Base-by-base conservation (phyloP, 2,797 vertebrate genomes). In the Notolabrus celidotus region DNA sequence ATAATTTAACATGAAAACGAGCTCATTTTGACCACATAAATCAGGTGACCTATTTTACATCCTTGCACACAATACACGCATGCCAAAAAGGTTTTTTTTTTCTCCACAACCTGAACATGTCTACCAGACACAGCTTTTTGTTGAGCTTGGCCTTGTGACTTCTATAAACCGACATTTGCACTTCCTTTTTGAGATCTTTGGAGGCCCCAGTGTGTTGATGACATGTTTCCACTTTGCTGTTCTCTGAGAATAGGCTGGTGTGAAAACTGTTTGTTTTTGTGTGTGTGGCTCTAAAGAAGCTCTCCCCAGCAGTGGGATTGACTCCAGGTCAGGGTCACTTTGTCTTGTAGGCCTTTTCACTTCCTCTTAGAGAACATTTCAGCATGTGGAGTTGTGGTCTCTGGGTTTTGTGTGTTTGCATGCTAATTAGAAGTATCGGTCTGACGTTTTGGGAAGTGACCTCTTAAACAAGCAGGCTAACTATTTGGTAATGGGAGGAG, bases 201-300 rank as follows among this genome's bases (percentile, higher is more conserved):
- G 58, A 68, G 15, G 14, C 29, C 56, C 15, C 23, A 14, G 7
- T 57, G 41, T 74, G 55, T 80, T 51, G 49, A 27, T 51, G 51
- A 83, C 70, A 67, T 60, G 62, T 82, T 85, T 84, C 77, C 80
- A 81, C 14, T 68, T 19, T 61, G 45, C 45, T 75, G 27, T 11
- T 68, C 34, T 70, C 59, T 79, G 51, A 79, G 59, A 66, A 81
- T 66, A 74, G 69, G 54, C 29, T 4, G 2, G 27, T 29, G 57
- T 39, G 3, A 71, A 47, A 16, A 56, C 22, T 25, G 19, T 54
- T 67, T 25, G 15, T 49, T 74, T 55, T 31, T 51, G 51, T 52
- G 38, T n/a, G 25, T 27, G 50, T 42, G 25, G 60, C 23, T 62
- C 33, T 41, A 15, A 58, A 55, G 29, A 73, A 52, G 50, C 42